Evolutionary conservation across 1,140 invertebrate genomes (phyloP), one percentile per base, ranked within the genome.

Genomic region (Bactericera cockerelli): DNA sequence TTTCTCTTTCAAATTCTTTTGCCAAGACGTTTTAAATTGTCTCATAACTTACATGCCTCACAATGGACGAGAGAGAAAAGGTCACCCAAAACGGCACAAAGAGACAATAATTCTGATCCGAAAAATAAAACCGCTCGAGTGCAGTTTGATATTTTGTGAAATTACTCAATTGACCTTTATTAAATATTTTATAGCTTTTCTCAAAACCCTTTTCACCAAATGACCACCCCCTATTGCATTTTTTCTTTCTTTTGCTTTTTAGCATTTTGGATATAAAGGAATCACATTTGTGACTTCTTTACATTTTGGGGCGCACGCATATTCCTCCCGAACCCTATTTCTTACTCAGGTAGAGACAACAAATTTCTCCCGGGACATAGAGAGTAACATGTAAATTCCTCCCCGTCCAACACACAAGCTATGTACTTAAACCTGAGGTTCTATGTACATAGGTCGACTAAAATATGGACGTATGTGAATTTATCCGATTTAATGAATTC

Each of bases 141-240:
- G 42, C 42, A 49, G 4, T 49, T 49, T 49, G 42, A 49, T 49
- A 49, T 49, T 49, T 49, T 49, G 42, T 49, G 42, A 49, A 49
- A 49, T 49, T 49, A 49, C 42, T 49, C 42, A 49, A 49, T 49
- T 49, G 42, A 49, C 42, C 42, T 49, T 49, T 49, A 49, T 49
- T 49, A 49, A 49, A 49, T 49, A 49, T 31, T 49, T 49, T 49
- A 49, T 49, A 16, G 42, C 42, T 19, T 49, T 49, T 49, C 42
- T 49, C n/a, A 22, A 49, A 49, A 49, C 42, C 42, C 42, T 49
- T 49, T 49, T 49, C 42, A 49, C 42, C 6, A 49, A 49, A 49
- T 49, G 42, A 49, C 42, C 42, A 49, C 42, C 42, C 42, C 42
- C 42, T 49, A 49, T 49, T 49, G 42, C 42, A 49, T 49, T 49